phyloP scores from a whole-genome alignment of 2,888 invertebrate species.

The Heliconius erato region DNA sequence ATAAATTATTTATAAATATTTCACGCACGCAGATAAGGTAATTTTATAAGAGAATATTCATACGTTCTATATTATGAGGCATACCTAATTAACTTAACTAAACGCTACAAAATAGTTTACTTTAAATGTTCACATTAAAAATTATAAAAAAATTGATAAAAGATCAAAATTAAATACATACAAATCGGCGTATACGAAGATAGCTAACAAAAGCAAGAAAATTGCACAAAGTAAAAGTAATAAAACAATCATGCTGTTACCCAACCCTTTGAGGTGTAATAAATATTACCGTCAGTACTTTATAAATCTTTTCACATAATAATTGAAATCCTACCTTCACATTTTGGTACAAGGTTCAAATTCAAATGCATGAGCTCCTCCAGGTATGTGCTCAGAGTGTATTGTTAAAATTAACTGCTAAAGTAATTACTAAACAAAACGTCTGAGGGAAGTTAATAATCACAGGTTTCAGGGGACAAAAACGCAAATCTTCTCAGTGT shows the following conservation, averaged over 20 bases:
- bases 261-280: conserved; percentile 83
- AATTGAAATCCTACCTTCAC: conserved; percentile 56
- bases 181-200: conserved; percentile 54
- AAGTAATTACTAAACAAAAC: conserved; percentile 78
- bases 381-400: conserved; percentile 50
- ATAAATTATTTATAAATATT: neutral
- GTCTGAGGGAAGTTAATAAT: conserved; percentile 73
- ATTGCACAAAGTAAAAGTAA: conserved; percentile 80
- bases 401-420: conserved; percentile 72
- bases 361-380: conserved; percentile 8
- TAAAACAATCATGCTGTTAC: conserved; percentile 80
- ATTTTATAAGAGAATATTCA: neutral
- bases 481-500: conserved; percentile 67
- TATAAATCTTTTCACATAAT: conserved; percentile 33
- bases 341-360: conserved; percentile 50
- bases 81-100: neutral
- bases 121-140: neutral
- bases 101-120: neutral
- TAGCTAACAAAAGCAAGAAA: conserved; percentile 73
- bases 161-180: conserved; percentile 40
- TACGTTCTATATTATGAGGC: neutral
- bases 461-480: conserved; percentile 70
- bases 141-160: neutral
- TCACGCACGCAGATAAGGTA: neutral
- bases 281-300: conserved; percentile 73